A percentile compares a stretch with the other conserved stretches of the same genome.
Conservation (phyloP, 2,797 vertebrate species). For the Lagorchestes hirsutus region DNA sequence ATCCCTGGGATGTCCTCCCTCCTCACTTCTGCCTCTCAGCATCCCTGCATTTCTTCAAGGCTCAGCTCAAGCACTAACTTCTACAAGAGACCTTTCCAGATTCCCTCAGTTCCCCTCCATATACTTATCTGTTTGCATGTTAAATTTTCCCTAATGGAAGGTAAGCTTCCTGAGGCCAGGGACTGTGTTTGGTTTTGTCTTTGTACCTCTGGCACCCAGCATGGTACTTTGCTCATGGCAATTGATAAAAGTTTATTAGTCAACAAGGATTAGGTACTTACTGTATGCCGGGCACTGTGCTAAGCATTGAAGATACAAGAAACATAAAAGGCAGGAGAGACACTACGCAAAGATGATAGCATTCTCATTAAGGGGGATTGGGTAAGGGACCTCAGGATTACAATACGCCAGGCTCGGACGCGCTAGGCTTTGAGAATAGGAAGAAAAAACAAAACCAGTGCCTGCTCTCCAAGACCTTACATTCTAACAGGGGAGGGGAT, state of each 20-base stretch:
- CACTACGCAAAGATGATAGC: background rate
- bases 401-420: background rate
- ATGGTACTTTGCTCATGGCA: background rate
- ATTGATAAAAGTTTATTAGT: background rate
- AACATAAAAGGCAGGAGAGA: background rate
- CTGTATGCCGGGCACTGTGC: background rate
- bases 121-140: background rate
- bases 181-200: background rate
- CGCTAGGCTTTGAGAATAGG: background rate
- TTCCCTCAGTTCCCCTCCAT: background rate
- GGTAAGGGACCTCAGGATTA: background rate
- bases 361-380: background rate
- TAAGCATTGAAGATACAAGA: background rate
- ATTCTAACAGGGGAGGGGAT: background rate
- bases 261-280: background rate
- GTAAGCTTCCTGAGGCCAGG: background rate
- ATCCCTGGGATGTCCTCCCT: background rate
- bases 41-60: background rate
- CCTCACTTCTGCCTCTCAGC: background rate
- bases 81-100: background rate
- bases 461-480: background rate
- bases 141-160: background rate
- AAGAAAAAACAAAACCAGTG: background rate
- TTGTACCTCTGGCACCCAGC: background rate
- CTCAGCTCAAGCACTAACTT: background rate